Evolutionary conservation across 2,113 vertebrate species (phyloP), one percentile per base, ranked within the genome.

Genomic region (Myotis lucifugus): DNA sequence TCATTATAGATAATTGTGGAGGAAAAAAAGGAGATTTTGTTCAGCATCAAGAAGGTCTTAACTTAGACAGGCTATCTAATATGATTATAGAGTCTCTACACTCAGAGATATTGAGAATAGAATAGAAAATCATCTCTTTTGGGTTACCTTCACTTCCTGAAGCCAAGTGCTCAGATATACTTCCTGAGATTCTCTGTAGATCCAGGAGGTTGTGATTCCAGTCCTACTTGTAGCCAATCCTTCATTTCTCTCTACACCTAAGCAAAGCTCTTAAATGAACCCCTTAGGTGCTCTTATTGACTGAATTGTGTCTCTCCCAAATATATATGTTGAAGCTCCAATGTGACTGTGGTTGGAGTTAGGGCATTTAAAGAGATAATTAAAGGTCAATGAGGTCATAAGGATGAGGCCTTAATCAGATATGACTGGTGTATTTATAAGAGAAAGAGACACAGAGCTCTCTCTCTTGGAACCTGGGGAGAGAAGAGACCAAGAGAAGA

Each of bases 161-260:
- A 85, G 32, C 12, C 32, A 87, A 66, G 78, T 85, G 11, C 18
- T 84, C 56, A 91, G 19, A 27, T 3, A 25, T 4, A 46, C 54
- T 93, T 95, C 66, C 81, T 79, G 27, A 91, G 59, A 29, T 54
- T 90, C 7, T 95, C 19, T 90, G 14, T 77, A 66, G 77, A 40
- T 78, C 56, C 17, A 86, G 42, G 66, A 78, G 17, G 18, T 72
- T 83, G 34, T 50, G 40, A 82, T 25, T 73, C 52, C 25, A 52
- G n/a, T 34, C 25, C 32, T 70, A 21, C 6, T 84, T 88, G 27
- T 72, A 4, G 14, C 21, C 34, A 5, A 52, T 42, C 5, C 40
- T 89, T 78, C 25, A 27, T 78, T 15, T 83, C 23, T 74, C 1
- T 50, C 18, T 54, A n/a, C 12, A 56, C 37, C 6, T 82, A 91